A percentile compares a stretch with the other conserved stretches of the same genome.
Conservation (phyloP, 2,113 vertebrate species). For the Melanocharis versteri region DNA sequence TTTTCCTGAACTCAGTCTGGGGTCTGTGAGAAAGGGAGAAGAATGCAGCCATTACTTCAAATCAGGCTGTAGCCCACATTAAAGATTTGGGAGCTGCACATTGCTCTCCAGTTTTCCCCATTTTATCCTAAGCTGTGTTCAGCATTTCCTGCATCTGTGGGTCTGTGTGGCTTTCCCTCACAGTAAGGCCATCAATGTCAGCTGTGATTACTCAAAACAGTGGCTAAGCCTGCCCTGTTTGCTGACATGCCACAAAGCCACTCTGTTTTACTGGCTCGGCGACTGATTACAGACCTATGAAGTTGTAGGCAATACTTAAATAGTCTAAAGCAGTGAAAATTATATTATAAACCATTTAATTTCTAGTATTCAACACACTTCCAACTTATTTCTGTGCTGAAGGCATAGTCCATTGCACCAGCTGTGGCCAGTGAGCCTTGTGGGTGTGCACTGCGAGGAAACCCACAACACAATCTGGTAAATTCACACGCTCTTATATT, state of each 20-base stretch:
- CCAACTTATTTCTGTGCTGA: background rate
- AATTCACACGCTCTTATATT: background rate
- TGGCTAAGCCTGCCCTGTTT: background rate
- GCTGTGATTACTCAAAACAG: background rate
- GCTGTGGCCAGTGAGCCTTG: background rate
- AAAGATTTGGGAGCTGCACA: background rate
- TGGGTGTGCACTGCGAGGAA: background rate
- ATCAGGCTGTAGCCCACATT: background rate
- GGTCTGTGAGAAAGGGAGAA: background rate
- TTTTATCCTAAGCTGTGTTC: background rate
- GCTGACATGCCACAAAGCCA: background rate
- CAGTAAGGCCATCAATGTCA: background rate
- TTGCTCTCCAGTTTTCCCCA: background rate
- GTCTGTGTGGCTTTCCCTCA: background rate
- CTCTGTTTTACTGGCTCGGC: background rate
- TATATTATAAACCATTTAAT: background rate
- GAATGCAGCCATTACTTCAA: background rate
- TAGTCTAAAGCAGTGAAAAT: background rate
- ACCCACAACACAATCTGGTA: background rate
- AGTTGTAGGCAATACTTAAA: background rate
- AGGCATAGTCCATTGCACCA: background rate
- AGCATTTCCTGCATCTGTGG: background rate
- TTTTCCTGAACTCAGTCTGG: background rate
- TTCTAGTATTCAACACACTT: background rate
- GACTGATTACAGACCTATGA: background rate